A percentile compares a stretch with the other conserved stretches of the same genome.
These are phyloP conservation scores for Rhinolophus sinicus DNA, from an alignment of 2,113 vertebrate species.

Conservation along the genomic window DNA sequence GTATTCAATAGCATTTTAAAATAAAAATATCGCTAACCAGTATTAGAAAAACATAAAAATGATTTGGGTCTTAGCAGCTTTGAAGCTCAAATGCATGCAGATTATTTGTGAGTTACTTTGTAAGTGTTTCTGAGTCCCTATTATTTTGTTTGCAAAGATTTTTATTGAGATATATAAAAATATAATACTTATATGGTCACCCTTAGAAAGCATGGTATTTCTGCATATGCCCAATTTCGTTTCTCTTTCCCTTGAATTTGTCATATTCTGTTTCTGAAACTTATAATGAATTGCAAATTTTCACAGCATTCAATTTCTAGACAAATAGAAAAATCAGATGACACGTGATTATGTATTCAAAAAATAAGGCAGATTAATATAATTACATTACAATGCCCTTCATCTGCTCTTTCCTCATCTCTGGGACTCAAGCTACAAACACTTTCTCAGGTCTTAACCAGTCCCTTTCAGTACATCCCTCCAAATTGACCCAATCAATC, in stretches of 20 bases:
- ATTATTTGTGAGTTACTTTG: slow-evolving; percentile 16
- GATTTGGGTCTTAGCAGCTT: neutral
- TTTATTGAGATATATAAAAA: slow-evolving; percentile 31
- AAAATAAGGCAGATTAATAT: slow-evolving; percentile 48
- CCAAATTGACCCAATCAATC: neutral
- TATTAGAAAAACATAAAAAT: slow-evolving; percentile 22
- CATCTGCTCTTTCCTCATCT: neutral
- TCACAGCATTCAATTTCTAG: slow-evolving; percentile 29
- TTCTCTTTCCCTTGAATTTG: neutral
- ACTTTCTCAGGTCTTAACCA: neutral
- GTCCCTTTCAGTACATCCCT: slow-evolving; percentile 13
- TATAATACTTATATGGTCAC: neutral
- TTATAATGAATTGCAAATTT: neutral
- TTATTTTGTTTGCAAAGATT: neutral
- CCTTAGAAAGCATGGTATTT: neutral
- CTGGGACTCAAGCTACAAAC: neutral
- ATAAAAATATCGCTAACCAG: neutral
- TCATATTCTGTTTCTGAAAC: slow-evolving; percentile 7
- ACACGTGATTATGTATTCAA: slow-evolving; percentile 44
- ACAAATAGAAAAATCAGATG: slow-evolving; percentile 39
- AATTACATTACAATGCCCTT: slow-evolving; percentile 55
- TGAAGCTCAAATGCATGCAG: neutral
- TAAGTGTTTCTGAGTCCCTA: neutral
- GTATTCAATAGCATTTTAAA: neutral
- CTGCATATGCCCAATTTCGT: neutral